Base-by-base conservation (phyloP, 53 echinoderm and acorn worm species). In the Apostichopus leukothele region DNA sequence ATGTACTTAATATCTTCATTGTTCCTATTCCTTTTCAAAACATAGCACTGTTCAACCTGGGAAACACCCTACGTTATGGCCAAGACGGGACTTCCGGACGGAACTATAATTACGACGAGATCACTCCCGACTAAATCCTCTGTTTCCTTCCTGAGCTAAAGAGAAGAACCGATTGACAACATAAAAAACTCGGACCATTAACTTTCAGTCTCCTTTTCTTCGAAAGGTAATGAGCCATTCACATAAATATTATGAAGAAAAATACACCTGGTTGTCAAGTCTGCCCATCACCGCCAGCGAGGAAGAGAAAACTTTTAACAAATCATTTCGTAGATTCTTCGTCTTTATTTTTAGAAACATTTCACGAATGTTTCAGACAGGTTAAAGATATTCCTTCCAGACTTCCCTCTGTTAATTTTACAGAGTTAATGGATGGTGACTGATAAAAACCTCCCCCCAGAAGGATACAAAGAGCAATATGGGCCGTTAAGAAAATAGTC, bases 31-130 rank as follows among this genome's bases (percentile, higher is more conserved):
- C 10, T 9, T 71, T 71, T 18, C 16, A 71, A 71, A 6, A 6
- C 18, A 71, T 71, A 16, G 18, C n/a, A 19, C 18, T 4, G n/a
- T 6, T 57, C 18, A 6, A 71, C 71, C 71, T 71, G 71, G 71
- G 71, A 71, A 71, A 71, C 71, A 71, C 71, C 71, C 71, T 19
- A 71, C n/a, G 18, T 71, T 71, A 71, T 71, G 71, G 71, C n/a
- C 14, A 71, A 71, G 14, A 19, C 6, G 0, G 18, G 18, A 13
- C 71, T n/a, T 71, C 71, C 71, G 18, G 18, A 71, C 6, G 71
- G 71, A 18, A 71, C 71, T 71, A n/a, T 61, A 71, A 71, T 71
- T 71, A 71, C 20, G 18, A 71, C 71, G 18, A 71, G 18, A 6
- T 71, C 18, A n/a, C 6, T 71, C 20, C 71, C 18, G 13, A 18